Base-by-base conservation (phyloP, 2,888 invertebrate species). In the Calameuta idolon region DNA sequence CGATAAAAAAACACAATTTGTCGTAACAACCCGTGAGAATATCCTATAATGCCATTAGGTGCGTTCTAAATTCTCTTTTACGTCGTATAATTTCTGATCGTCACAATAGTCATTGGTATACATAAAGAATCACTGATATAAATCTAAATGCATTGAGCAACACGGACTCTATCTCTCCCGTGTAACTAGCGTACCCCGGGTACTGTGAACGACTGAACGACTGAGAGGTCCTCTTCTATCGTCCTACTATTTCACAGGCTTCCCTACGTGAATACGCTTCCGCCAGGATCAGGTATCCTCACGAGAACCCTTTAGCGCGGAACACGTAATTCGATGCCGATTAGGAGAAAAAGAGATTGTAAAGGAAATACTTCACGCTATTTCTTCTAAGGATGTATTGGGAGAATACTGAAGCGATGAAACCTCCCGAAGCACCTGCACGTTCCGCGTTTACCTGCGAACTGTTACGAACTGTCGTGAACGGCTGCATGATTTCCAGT, bases 381-480 rank as follows among this genome's bases (percentile, higher is more conserved):
- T 23, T 55, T 55, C 23, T 55, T 11, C 9, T 55, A 15, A 40
- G 15, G 40, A 4, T 40, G 40, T 40, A 15, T 12, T 40, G 15
- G 15, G 15, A 40, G 40, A 15, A 40, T 40, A 40, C 40, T 40
- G 15, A 15, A 40, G 15, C 40, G 15, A 40, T 15, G 1, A 9
- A 55, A 55, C 23, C 55, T 55, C 23, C 55, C 23, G 15, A n/a
- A 23, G 33, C 71, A 71, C 71, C 71, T 71, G 12, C 15, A 33
- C 76, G 33, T 23, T 69, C 71, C 69, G 35, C 34, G 73, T 71
- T 35, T 78, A 78, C 78, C 78, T 78, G 78, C 78, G 68, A 35
- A 78, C 78, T 78, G 76, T 34, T 55, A 73, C 15, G 69, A 69
- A 30, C 77, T 23, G 75, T 55, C 37, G 34, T 30, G n/a, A 40